These are phyloP conservation scores for Crocuta crocuta DNA, from an alignment of 2,113 vertebrate genomes.

Conservation along the genomic window DNA sequence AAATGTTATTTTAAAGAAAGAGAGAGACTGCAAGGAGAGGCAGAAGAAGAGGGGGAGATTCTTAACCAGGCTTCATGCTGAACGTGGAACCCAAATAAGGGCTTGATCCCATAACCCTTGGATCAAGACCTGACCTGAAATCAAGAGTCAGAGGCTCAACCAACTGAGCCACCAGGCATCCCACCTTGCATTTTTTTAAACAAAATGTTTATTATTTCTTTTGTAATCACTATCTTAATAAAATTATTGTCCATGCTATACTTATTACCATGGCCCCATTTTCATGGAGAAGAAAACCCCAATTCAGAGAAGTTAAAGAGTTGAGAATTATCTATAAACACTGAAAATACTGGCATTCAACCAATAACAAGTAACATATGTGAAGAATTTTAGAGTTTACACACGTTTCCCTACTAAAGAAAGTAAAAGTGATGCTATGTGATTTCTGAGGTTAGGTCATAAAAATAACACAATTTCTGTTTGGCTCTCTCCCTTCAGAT, in stretches of 20 bases:
- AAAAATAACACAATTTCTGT: background rate
- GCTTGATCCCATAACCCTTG: too few species aligned
- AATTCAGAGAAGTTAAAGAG: background rate
- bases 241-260: background rate
- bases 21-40: too few species aligned
- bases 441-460: background rate
- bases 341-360: background rate
- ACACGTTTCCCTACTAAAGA: background rate
- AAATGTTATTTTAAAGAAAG: too few species aligned
- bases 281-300: background rate
- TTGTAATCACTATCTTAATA: background rate
- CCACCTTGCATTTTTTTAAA: background rate
- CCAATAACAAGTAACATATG: background rate
- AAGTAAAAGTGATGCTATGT: background rate
- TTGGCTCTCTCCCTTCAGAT: background rate
- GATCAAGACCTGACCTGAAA: too few species aligned
- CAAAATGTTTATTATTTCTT: background rate
- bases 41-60: too few species aligned
- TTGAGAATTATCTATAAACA: background rate
- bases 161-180: too few species aligned
- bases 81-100: too few species aligned
- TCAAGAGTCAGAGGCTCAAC: too few species aligned
- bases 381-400: constrained; percentile 13
- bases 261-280: background rate
- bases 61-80: too few species aligned